Base-by-base conservation (phyloP, 1,140 invertebrate species). In the Calephelis virginiensis region DNA sequence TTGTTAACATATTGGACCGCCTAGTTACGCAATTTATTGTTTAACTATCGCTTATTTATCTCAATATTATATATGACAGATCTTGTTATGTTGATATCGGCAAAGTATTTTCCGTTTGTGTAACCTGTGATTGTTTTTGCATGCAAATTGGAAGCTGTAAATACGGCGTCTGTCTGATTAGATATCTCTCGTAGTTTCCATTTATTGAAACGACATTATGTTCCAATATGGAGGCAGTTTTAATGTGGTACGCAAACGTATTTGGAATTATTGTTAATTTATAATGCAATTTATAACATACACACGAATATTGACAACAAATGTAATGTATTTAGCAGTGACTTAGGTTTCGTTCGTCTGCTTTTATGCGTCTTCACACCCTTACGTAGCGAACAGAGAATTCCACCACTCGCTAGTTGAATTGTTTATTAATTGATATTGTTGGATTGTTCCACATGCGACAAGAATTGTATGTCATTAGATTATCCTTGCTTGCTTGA, bases 11-110 rank as follows among this genome's bases (percentile, higher is more conserved):
- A 86, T 86, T 84, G 74, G 71, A 76, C 74, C 72, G 69, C 71
- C 80, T 80, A 71, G 79, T 82, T 81, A 75, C 69, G 73, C 71
- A 77, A 86, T 89, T 86, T 90, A 86, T 83, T 86, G 75, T 86
- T 84, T 73, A 80, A 74, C 76, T 83, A 82, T 83, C 75, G 77
- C 77, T 82, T 86, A 87, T 87, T 83, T 82, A 70, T 74, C 69
- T 65, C 65, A 61, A 69, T 70, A 66, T 80, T 80, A 82, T 78
- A 80, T 79, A 82, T 77, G 75, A 80, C 72, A 73, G 72, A 75
- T 76, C 83, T 90, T 83, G 83, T 85, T 84, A 81, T 72, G 77
- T 75, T 75, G 76, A 83, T 80, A 79, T 75, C 75, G 77, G 75
- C 70, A 71, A 71, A 78, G 76, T 79, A 82, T 82, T 84, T 81